phyloP scores from a whole-genome alignment of 1,140 invertebrate species.

The Pseudomyrmex concolor region DNA sequence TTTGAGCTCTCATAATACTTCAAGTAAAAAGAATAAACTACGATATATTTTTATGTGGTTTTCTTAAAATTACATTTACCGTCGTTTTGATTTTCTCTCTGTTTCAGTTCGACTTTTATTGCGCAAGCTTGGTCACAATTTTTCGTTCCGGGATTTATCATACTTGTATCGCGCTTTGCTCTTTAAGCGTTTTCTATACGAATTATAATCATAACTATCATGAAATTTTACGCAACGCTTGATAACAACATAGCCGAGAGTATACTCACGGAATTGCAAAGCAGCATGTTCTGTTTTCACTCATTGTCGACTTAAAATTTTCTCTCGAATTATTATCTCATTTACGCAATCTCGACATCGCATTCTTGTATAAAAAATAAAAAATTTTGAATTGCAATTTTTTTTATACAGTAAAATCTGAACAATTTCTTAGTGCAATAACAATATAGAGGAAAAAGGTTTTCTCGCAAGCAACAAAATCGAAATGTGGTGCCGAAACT shows the following conservation, averaged over 20 bases:
- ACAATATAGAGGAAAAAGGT: neutral
- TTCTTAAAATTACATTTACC: neutral
- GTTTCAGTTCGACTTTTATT: too few species aligned
- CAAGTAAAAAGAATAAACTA: neutral
- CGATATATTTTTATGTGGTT: neutral
- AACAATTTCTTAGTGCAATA: neutral
- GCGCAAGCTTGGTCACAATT: neutral
- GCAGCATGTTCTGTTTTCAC: neutral
- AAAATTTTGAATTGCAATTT: neutral
- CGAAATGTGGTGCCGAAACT: constrained; percentile 5
- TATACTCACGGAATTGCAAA: constrained; percentile 20
- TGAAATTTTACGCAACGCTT: constrained; percentile 60
- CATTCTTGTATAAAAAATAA: neutral
- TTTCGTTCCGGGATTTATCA: constrained; percentile 58
- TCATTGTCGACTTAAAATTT: constrained; percentile 33
- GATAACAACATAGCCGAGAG: constrained; percentile 62
- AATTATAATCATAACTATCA: constrained; percentile 65
- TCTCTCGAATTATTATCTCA: neutral
- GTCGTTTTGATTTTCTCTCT: neutral
- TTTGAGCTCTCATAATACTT: constrained; percentile 29
- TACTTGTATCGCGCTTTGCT: constrained; percentile 53
- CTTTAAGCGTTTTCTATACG: constrained; percentile 7
- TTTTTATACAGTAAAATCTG: neutral
- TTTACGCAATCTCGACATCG: constrained; percentile 17
- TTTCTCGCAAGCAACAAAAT: constrained; percentile 7